A percentile compares a stretch with the other conserved stretches of the same genome.
Conservation (phyloP, 2,888 invertebrate species). For the Aporophyla nigra region DNA sequence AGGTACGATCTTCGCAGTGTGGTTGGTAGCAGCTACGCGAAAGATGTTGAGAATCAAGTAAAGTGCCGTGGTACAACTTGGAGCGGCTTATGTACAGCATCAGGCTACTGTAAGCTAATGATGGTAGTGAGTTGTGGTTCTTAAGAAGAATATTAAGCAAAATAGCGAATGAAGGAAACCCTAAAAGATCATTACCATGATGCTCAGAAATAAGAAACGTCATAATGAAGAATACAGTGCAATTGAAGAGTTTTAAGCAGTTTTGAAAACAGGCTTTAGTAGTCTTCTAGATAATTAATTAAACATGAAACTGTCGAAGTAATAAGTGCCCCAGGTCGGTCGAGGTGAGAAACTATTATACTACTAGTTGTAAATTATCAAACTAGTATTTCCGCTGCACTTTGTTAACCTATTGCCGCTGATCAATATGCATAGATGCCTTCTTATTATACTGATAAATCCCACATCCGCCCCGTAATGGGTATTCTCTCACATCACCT, state of each 20-base stretch:
- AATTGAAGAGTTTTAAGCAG: background rate
- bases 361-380: background rate
- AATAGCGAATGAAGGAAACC: too few relatives aligned
- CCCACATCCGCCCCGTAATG: background rate
- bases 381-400: background rate
- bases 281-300: background rate
- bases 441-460: background rate
- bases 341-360: background rate
- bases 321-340: background rate
- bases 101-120: too few relatives aligned
- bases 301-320: background rate
- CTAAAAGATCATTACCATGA: background rate
- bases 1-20: too few relatives aligned
- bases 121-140: too few relatives aligned
- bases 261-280: background rate
- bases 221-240: background rate
- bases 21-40: too few relatives aligned
- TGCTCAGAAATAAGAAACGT: background rate
- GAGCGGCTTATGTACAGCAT: too few relatives aligned
- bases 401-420: background rate
- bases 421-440: background rate
- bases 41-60: too few relatives aligned
- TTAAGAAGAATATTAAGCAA: background rate
- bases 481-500: background rate
- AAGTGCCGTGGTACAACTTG: too few relatives aligned